A percentile compares a stretch with the other conserved stretches of the same genome.
These are phyloP conservation scores for Platorchestia sp. DNA, from an alignment of 1,140 invertebrate species.

Conservation along the genomic window DNA sequence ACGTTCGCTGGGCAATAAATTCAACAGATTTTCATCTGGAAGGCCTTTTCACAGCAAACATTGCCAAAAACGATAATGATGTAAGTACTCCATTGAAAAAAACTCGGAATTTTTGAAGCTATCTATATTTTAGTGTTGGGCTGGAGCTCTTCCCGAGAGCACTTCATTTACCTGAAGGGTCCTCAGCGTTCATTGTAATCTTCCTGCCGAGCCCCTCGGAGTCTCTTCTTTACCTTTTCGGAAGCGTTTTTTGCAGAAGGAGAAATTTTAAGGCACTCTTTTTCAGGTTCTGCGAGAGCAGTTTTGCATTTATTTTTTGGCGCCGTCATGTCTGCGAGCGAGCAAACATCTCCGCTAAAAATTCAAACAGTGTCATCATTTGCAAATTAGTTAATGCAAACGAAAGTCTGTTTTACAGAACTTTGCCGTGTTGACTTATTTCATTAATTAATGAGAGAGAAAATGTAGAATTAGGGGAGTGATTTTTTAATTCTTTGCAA, in stretches of 20 bases:
- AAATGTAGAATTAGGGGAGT: constrained; percentile 37
- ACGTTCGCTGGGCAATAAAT: constrained; percentile 7
- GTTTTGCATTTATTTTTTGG: constrained; percentile 48
- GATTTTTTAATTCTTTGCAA: constrained; percentile 8
- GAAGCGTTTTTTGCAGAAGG: constrained; percentile 19
- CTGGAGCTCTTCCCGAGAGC: constrained; percentile 16
- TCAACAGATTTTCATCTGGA: background rate
- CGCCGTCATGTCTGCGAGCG: constrained; percentile 48
- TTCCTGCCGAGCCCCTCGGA: constrained; percentile 38
- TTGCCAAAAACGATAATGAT: constrained; percentile 29
- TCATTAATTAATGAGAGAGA: constrained; percentile 47
- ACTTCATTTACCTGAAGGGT: constrained; percentile 55
- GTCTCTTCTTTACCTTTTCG: constrained; percentile 50
- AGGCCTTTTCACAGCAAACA: constrained; percentile 5
- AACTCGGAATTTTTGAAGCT: constrained; percentile 24
- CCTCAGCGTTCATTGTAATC: constrained; percentile 54
- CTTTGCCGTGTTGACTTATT: constrained; percentile 41
- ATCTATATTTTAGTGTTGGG: constrained; percentile 50
- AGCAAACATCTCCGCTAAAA: constrained; percentile 49
- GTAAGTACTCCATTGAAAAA: constrained; percentile 46
- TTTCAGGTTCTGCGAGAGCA: constrained; percentile 44
- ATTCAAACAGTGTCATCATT: constrained; percentile 55
- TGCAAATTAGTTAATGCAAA: constrained; percentile 55
- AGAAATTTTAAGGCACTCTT: constrained; percentile 33
- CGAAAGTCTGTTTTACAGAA: constrained; percentile 55